Percentiles rank a stretch among this genome's conserved stretches.
These are phyloP conservation scores for Coregonus clupeaformis DNA, from an alignment of 2,113 vertebrate species.

Conservation along the genomic window DNA sequence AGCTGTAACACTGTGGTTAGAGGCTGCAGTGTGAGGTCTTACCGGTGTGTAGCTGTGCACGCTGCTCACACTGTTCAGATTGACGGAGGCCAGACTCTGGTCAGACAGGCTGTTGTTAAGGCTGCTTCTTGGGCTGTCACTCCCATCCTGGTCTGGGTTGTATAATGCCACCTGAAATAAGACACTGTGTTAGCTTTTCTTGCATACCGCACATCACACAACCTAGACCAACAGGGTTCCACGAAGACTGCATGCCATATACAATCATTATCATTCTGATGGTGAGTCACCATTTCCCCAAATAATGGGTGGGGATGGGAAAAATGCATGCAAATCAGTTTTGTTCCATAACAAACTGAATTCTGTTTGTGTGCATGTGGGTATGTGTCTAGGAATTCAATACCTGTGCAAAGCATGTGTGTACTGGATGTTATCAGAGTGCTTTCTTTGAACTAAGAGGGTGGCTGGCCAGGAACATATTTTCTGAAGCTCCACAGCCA, in stretches of 20 bases:
- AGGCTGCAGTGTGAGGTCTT: slow-evolving; percentile 39
- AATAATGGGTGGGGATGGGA: too few species aligned
- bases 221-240: neutral
- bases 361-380: slow-evolving; percentile 20
- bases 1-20: neutral
- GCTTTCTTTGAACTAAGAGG: neutral
- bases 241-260: neutral
- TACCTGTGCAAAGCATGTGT: slow-evolving; percentile 12
- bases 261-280: slow-evolving; percentile 13
- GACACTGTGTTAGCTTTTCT: neutral
- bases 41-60: slow-evolving; percentile 89
- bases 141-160: slow-evolving; percentile 90
- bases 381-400: slow-evolving; percentile 27
- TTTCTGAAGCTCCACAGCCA: slow-evolving; percentile 22
- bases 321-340: slow-evolving; percentile 24
- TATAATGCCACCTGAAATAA: slow-evolving; percentile 84
- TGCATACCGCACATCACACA: neutral
- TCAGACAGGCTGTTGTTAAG: slow-evolving; percentile 96
- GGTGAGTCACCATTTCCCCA: neutral
- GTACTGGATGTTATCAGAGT: slow-evolving; percentile 35
- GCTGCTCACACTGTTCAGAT: slow-evolving; percentile 89
- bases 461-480: neutral
- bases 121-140: slow-evolving; percentile 92
- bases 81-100: slow-evolving; percentile 90
- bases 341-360: slow-evolving; percentile 26